A percentile compares a stretch with the other conserved stretches of the same genome.
phyloP scores from a whole-genome alignment of 2,113 vertebrate species.

The Dolichotis patagonum region DNA sequence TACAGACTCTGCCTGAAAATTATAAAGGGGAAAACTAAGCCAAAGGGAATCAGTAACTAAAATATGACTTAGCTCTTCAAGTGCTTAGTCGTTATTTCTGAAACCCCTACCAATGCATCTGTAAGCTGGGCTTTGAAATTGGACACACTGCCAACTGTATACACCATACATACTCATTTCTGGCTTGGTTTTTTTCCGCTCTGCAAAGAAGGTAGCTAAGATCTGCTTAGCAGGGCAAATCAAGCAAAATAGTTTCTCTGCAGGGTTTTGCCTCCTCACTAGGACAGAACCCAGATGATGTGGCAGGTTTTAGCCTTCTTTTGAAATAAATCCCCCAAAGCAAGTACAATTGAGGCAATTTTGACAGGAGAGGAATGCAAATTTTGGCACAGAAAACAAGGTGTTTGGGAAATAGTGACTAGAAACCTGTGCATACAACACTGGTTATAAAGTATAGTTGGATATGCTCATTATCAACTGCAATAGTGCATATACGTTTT shows the following conservation, averaged over 20 bases:
- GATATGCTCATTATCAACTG: not conserved
- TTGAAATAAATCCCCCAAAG: constrained; percentile 49
- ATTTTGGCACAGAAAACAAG: constrained; percentile 20
- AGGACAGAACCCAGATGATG: constrained; percentile 15
- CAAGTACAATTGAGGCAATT: not conserved
- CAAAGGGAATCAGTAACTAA: constrained; percentile 10
- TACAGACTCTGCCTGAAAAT: not conserved
- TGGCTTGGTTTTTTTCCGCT: not conserved
- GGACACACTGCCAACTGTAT: not conserved
- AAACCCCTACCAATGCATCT: not conserved
- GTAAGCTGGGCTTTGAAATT: not conserved
- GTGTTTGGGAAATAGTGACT: constrained; percentile 18
- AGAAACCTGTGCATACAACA: not conserved
- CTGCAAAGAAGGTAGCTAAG: constrained; percentile 42
- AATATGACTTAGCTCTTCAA: not conserved
- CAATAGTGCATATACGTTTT: not conserved
- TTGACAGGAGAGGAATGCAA: constrained; percentile 33
- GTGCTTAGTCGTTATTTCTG: not conserved
- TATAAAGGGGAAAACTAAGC: not conserved
- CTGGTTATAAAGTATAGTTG: constrained; percentile 23
- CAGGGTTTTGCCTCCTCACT: constrained; percentile 48
- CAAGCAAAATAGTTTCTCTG: constrained; percentile 49
- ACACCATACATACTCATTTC: constrained; percentile 50
- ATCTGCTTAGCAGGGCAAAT: constrained; percentile 63
- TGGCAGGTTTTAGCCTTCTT: constrained; percentile 1